Evolutionary conservation across 1,140 invertebrate species (phyloP), one percentile per base, ranked within the genome.

Genomic region (Bombus soroeensis): DNA sequence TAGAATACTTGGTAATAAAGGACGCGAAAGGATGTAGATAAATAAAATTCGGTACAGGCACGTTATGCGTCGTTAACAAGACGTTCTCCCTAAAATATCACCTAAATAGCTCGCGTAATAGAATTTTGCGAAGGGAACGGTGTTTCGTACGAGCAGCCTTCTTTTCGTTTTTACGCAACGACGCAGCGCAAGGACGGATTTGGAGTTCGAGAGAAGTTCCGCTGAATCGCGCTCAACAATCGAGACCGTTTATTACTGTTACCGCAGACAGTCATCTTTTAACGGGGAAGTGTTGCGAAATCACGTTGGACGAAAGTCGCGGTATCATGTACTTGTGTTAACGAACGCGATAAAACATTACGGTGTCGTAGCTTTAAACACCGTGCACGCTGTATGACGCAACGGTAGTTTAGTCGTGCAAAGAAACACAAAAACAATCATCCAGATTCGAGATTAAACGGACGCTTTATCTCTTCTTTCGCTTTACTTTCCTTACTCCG

Each of bases 371-470:
- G 8, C 25, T 9, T 41, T 43, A 39, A 47, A 81, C 13, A 25
- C 32, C 22, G 28, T 15, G 32, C 22, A 53, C 18, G 28, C 37
- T 12, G 39, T 15, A 43, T 25, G 73, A 53, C 12, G 34, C 34
- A 76, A 76, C 74, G 74, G 53, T 59, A 53, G 12, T 62, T 73
- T n/a, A 43, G 13, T 28, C 28, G 71, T 43, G 28, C 25, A 39
- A 76, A 39, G 53, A 76, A 57, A 57, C 68, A 10, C 41, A n/a
- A 34, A 41, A 70, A 39, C 79, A 62, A 72, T 47, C 43, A 1
- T 47, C 37, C 28, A 25, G 43, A 81, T 73, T 62, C n/a, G 18
- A 59, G 70, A 73, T 73, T 59, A 59, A 81, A 80, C 78, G 25
- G 15, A 28, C 57, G 41, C 64, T 64, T 81, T 39, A 25, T 72